Evolutionary conservation across 2,888 invertebrate species (phyloP).

Genomic region (Flexamia atlantica): DNA sequence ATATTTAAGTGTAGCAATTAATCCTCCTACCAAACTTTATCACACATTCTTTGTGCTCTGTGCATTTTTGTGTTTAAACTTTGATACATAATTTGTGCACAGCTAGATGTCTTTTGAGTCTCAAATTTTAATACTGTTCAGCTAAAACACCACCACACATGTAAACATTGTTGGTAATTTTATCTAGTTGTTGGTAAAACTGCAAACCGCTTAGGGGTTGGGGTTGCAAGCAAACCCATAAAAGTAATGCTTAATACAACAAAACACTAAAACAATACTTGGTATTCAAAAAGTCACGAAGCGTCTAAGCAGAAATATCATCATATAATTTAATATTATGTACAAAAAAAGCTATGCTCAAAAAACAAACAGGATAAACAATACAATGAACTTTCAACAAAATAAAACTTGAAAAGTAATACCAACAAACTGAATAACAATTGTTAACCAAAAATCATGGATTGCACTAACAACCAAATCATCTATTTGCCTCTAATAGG

Average conservation of each 20-base stretch:
- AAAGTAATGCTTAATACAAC: not conserved
- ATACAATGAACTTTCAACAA: not conserved
- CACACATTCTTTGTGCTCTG: conserved; percentile 16
- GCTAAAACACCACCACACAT: not conserved
- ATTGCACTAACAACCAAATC: not conserved
- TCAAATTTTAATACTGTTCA: conserved; percentile 28
- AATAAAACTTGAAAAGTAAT: not conserved
- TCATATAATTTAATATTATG: no score
- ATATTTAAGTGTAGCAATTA: not conserved
- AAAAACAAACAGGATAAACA: no score
- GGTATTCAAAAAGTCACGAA: no score
- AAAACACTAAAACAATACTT: no score
- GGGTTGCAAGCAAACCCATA: not conserved
- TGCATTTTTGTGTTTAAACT: conserved; percentile 9
- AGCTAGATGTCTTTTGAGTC: not conserved
- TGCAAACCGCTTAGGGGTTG: not conserved
- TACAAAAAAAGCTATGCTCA: no score
- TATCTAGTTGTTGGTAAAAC: not conserved
- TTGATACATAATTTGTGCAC: conserved; percentile 20
- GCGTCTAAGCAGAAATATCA: no score
- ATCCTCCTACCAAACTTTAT: conserved; percentile 9
- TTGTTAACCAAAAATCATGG: not conserved
- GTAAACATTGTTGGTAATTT: not conserved
- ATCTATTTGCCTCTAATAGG: not conserved
- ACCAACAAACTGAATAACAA: not conserved